phyloP scores from a whole-genome alignment of 2,797 vertebrate genomes.

The Huso huso region DNA sequence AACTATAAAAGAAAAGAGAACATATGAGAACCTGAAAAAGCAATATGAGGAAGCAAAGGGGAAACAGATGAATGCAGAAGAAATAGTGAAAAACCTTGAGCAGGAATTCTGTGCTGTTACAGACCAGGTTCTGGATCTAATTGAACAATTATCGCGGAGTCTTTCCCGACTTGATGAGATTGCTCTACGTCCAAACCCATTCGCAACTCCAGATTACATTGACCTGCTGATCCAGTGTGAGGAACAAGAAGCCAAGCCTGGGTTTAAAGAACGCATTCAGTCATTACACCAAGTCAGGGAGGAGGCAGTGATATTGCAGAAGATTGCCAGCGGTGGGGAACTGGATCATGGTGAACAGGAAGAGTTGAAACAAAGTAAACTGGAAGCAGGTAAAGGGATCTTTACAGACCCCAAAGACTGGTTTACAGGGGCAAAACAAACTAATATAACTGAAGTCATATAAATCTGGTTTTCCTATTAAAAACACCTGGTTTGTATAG shows the following conservation, averaged over 20 bases:
- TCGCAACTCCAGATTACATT: conserved; percentile 15
- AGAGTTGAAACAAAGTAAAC: too few species aligned
- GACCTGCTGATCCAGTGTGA: conserved; percentile 12
- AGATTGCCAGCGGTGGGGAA: conserved; percentile 5
- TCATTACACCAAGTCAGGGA: neutral
- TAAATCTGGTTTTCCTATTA: too few species aligned
- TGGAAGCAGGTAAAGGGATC: too few species aligned
- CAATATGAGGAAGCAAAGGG: conserved; percentile 9
- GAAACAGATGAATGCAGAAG: conserved; percentile 5
- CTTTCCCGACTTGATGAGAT: conserved; percentile 7
- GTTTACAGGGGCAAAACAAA: too few species aligned
- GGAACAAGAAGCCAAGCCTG: conserved; percentile 8
- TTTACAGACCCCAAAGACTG: too few species aligned
- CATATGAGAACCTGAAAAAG: conserved; percentile 9
- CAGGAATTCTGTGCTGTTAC: neutral
- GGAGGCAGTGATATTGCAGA: conserved; percentile 11
- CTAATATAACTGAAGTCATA: too few species aligned
- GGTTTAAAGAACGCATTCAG: conserved; percentile 7
- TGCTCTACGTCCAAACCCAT: conserved; percentile 9
- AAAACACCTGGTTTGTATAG: too few species aligned
- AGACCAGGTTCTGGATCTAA: neutral
- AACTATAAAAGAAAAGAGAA: conserved; percentile 7
- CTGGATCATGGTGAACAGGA: conserved; percentile 4
- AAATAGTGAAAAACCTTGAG: neutral
- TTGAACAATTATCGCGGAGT: neutral